These are phyloP conservation scores for Drosophila bifasciata DNA, from an alignment of 1,140 invertebrate species.

Conservation along the genomic window DNA sequence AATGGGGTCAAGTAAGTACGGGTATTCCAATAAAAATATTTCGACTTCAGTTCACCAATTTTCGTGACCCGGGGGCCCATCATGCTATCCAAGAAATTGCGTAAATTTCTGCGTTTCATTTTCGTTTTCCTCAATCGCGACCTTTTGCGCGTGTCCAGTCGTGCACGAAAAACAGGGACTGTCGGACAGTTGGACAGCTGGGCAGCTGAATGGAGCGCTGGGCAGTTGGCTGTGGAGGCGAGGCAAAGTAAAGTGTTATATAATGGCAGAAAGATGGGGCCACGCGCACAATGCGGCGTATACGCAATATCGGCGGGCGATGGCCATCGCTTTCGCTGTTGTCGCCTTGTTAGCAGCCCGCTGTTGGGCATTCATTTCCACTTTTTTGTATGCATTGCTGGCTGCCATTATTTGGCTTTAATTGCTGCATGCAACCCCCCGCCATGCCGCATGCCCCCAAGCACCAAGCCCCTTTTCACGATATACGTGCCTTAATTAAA, in stretches of 20 bases:
- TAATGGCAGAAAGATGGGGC: constrained; percentile 46
- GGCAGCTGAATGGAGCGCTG: too few species aligned
- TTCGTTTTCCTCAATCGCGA: constrained; percentile 24
- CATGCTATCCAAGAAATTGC: constrained; percentile 43
- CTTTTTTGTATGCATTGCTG: constrained; percentile 77
- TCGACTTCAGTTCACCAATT: constrained; percentile 9
- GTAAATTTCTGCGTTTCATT: constrained; percentile 38
- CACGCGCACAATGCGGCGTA: constrained; percentile 48
- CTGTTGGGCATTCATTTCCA: constrained; percentile 74
- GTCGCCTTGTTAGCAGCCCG: constrained; percentile 72
- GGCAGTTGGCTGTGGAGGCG: constrained; percentile 2
- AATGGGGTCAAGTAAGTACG: background rate
- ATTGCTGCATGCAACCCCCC: constrained; percentile 74
- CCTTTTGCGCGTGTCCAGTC: constrained; percentile 62
- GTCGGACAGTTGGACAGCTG: background rate
- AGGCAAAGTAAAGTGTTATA: constrained; percentile 70
- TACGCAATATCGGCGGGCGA: constrained; percentile 61
- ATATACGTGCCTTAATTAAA: constrained; percentile 77
- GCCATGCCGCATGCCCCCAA: constrained; percentile 3
- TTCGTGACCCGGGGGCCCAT: background rate
- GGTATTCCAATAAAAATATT: constrained; percentile 1
- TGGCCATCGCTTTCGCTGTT: constrained; percentile 44
- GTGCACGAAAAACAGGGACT: constrained; percentile 42
- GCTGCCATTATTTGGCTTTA: constrained; percentile 79
- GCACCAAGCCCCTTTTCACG: too few species aligned